Evolutionary conservation across 2,113 vertebrate genomes (phyloP).

Genomic region (Prinia subflava): DNA sequence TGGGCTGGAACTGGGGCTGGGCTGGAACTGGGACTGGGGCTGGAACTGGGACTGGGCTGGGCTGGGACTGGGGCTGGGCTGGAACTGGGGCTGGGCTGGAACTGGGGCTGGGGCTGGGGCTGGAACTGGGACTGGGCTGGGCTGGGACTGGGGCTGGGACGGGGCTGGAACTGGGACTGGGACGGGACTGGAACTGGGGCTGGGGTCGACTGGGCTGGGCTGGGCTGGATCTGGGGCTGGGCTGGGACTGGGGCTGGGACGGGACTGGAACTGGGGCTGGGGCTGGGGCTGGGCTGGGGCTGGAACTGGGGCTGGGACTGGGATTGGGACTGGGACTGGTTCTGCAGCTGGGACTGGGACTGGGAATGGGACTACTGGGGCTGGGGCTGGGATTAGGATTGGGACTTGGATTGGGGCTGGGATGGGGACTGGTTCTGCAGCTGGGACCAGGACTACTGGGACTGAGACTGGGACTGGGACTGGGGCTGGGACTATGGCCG

Average conservation of each 20-base stretch:
- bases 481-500: not conserved
- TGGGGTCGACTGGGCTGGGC: not conserved
- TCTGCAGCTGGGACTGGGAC: no score
- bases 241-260: no score
- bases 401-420: not conserved
- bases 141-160: accelerated
- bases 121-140: not conserved
- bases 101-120: not conserved
- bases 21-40: not conserved
- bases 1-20: not conserved
- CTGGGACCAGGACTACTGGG: not conserved
- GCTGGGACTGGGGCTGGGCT: not conserved
- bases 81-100: no score
- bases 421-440: no score
- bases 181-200: no score
- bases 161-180: not conserved
- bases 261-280: no score
- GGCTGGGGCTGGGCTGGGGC: no score
- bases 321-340: no score
- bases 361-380: accelerated
- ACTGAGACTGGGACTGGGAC: accelerated
- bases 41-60: not conserved
- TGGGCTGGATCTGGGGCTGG: not conserved
- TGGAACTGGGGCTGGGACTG: no score
- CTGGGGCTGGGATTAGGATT: not conserved